Conservation (phyloP, 2,113 vertebrate genomes). For the Pavo muticus region DNA sequence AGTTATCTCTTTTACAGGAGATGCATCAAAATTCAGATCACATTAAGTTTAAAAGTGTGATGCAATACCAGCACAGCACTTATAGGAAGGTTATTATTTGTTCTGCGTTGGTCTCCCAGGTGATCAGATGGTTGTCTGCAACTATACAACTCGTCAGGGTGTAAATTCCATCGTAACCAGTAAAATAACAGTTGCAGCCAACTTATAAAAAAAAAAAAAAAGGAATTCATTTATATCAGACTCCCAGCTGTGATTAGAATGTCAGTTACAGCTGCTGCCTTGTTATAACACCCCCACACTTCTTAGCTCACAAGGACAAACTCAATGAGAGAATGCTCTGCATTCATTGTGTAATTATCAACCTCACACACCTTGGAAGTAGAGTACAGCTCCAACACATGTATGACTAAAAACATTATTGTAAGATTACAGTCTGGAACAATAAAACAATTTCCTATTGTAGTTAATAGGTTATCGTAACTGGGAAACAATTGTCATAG, state of each 20-base stretch:
- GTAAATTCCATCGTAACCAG: slow-evolving; percentile 24
- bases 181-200: slow-evolving; percentile 60
- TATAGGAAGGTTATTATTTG: not conserved
- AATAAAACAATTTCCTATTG: slow-evolving; percentile 31
- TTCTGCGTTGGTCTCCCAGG: not conserved
- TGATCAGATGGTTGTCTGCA: slow-evolving; percentile 20
- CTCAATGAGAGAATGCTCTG: slow-evolving; percentile 42
- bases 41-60: not conserved
- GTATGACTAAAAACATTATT: slow-evolving; percentile 52
- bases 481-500: slow-evolving; percentile 27
- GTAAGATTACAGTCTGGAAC: slow-evolving; percentile 54
- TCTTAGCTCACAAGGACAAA: slow-evolving; percentile 63
- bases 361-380: slow-evolving; percentile 54
- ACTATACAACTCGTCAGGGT: not conserved
- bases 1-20: not conserved
- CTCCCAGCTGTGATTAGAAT: slow-evolving; percentile 46
- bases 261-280: slow-evolving; percentile 70
- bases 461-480: slow-evolving; percentile 26
- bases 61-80: not conserved
- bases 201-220: slow-evolving; percentile 25
- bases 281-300: slow-evolving; percentile 54
- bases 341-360: slow-evolving; percentile 64
- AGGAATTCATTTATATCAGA: slow-evolving; percentile 9
- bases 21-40: not conserved
- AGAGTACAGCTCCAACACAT: slow-evolving; percentile 10